Evolutionary conservation across 2,888 invertebrate genomes (phyloP), one percentile per base, ranked within the genome.

Genomic region (Strigamia transsilvanica): DNA sequence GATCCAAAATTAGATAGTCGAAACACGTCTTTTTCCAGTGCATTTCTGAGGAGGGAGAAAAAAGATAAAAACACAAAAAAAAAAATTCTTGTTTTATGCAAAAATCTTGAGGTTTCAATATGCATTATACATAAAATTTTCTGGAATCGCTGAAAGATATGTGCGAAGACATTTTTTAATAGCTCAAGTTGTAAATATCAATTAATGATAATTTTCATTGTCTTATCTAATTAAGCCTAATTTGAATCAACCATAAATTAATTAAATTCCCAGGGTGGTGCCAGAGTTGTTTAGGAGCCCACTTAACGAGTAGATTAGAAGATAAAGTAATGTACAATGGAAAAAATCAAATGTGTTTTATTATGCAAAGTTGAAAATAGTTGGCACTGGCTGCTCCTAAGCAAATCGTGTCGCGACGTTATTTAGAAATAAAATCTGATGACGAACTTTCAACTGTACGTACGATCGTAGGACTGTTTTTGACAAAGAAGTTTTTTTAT

Each of bases 141-240:
- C 5, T 32, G 27, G 32, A 32, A 32, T 12, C 6, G 27, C n/a
- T 12, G 13, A 73, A 18, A 61, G 18, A 61, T 61, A 18, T 18
- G 61, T 10, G 13, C 7, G 61, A 23, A 61, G 23, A 73, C 27
- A 32, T 27, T 73, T 73, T 73, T 27, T 73, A 73, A 73, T 27
- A 73, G 27, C 15, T 10, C 7, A 73, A 73, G 27, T 32, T 73
- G 73, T 73, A 32, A 73, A 32, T 73, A 73, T 73, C 73, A 73
- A 73, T 73, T 73, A 73, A 73, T 73, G 73, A 32, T 73, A 73
- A 73, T 73, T 56, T 73, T 73, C 73, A 73, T 27, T 73, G 73
- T 73, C 73, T 9, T 13, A 73, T 73, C 32, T 73, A 73, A 73
- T 73, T 73, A 73, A 73, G 56, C 56, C 18, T 56, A 56, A 56